Evolutionary conservation across 2,888 invertebrate genomes (phyloP), one percentile per base, ranked within the genome.

Genomic region (Eledone cirrhosa): DNA sequence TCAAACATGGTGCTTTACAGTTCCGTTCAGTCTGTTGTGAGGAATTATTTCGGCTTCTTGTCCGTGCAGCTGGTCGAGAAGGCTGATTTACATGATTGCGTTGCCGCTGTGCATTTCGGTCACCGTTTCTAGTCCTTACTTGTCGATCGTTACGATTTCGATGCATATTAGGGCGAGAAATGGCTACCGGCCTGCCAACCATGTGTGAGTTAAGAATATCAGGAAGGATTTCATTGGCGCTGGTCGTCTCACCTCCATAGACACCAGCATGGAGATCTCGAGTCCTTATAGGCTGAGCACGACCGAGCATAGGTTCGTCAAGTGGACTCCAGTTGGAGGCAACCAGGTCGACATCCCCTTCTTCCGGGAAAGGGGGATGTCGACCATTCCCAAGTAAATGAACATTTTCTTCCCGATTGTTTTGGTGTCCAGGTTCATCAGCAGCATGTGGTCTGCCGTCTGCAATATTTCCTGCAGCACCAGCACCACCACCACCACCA

Each of bases 1-100:
- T 84, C 48, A 86, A 81, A 81, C 89, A 89, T 5, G 87, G 83
- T n/a, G 84, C 87, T 79, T 87, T 88, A 78, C 88, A 88, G 48
- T 63, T 78, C 41, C 67, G 53, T 19, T 80, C 80, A 19, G 41
- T 27, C 27, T 80, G 77, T 41, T 69, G 74, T 24, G 74, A 48
- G 13, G 41, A 67, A 24, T 41, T 47, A 67, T 67, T 27, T 24
- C 47, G 31, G 29, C 47, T 65, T 22, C 78, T 31, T n/a, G 22
- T 31, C 11, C 69, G 27, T 29, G 31, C 77, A 5, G 77, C 8
- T 47, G 27, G 76, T 48, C 76, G 27, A 22, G 76, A 76, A 76
- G 76, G 81, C 78, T 53, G 78, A 76, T 77, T 80, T 22, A 69
- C 77, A 77, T 77, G 79, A 53, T 53, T 74, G 2, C 74, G 83